Evolutionary conservation across 1,140 invertebrate species (phyloP), one percentile per base, ranked within the genome.

Genomic region (Hyles vespertilio): DNA sequence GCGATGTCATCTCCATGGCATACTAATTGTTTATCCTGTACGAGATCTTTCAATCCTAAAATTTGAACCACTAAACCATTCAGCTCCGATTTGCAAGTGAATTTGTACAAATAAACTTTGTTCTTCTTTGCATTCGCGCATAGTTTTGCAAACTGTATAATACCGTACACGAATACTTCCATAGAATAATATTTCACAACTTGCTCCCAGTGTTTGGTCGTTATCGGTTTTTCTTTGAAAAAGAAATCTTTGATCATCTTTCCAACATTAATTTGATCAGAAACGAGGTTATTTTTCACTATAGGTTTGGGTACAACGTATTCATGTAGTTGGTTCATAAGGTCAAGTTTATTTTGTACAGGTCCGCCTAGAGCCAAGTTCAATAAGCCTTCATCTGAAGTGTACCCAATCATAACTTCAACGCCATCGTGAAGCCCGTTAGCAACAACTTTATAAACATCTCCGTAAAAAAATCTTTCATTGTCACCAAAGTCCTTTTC

Each of bases 401-500:
- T 67, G 43, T 64, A 69, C 33, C 73, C 73, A 32, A 53, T 60
- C 12, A 78, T 59, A 3, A 78, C 58, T n/a, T 79, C 71, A 7
- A 79, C 63, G 6, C 55, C 68, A 32, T 72, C 60, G 48, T 74
- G 69, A n/a, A 76, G 52, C 11, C 65, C 63, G 40, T 63, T 65
- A 22, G 57, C 52, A 3, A 74, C 12, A 32, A 47, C 57, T 11
- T 68, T 61, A 45, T 49, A 52, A 8, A 67, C 3, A 45, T 74
- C 58, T 22, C 68, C 71, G 52, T 58, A 67, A 44, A 72, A 71
- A 46, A 67, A 79, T 57, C 64, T 65, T 62, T 79, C 76, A 47
- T 65, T 72, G 36, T 76, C 61, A 5, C 72, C 68, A 52, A 89
- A 85, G 48, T 62, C 60, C 57, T 84, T 86, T 70, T 89, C 89